phyloP scores from a whole-genome alignment of 2,797 vertebrate genomes.

The Pseudochaenichthys georgianus region DNA sequence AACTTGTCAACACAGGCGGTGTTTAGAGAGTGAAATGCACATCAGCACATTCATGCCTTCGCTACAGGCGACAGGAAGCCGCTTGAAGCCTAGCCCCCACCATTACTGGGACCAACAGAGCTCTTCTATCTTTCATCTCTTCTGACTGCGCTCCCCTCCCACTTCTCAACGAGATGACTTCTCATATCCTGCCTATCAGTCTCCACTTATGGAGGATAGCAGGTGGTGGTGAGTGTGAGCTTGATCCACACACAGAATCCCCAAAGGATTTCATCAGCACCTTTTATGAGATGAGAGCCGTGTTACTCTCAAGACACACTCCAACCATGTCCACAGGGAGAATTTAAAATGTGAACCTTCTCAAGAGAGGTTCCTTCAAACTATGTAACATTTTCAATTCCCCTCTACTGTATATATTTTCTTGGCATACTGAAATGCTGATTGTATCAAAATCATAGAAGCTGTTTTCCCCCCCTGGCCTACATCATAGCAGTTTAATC shows the following conservation, averaged over 20 bases:
- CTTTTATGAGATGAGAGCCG: constrained; percentile 63
- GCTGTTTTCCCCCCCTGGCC: constrained; percentile 26
- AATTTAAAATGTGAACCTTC: constrained; percentile 49
- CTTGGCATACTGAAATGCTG: constrained; percentile 32
- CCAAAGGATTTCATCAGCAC: constrained; percentile 58
- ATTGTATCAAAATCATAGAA: constrained; percentile 48
- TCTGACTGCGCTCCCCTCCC: constrained; percentile 68
- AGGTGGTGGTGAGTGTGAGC: constrained; percentile 43
- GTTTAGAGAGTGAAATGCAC: constrained; percentile 64
- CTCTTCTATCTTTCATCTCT: constrained; percentile 81
- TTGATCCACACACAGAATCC: constrained; percentile 49
- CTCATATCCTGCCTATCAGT: constrained; percentile 72
- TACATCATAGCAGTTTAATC: constrained; percentile 57
- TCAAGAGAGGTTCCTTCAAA: constrained; percentile 47
- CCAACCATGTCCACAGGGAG: constrained; percentile 22
- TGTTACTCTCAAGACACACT: constrained; percentile 36
- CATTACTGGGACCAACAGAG: constrained; percentile 64
- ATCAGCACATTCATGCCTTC: constrained; percentile 63
- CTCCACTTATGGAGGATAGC: constrained; percentile 56
- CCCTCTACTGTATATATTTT: constrained; percentile 20
- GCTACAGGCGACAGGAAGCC: constrained; percentile 75
- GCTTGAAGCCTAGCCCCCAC: constrained; percentile 63
- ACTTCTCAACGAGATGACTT: constrained; percentile 62
- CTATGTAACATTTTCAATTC: constrained; percentile 33
- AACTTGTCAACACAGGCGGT: constrained; percentile 67